Percentiles rank a stretch among this genome's conserved stretches.
Evolutionary conservation across 2,113 vertebrate genomes (phyloP).

Genomic region (Zootoca vivipara): DNA sequence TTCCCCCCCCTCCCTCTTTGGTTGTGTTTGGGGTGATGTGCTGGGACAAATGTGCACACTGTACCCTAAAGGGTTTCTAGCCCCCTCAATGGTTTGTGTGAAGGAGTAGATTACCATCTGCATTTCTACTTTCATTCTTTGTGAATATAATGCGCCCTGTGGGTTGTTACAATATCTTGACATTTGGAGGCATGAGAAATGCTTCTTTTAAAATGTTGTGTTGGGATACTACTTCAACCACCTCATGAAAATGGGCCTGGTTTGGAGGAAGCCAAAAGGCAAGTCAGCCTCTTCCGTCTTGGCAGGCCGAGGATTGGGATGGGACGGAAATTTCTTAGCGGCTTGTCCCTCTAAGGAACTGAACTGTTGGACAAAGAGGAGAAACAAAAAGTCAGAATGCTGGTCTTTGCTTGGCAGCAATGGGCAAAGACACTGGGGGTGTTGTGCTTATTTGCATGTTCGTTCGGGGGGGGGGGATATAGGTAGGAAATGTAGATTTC

Average conservation of each 20-base stretch:
- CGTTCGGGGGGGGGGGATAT: not conserved
- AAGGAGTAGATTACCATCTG: not conserved
- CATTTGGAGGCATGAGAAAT: not conserved
- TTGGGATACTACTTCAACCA: not conserved
- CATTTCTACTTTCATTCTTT: not conserved
- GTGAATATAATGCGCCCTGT: not conserved
- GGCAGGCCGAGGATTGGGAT: not conserved
- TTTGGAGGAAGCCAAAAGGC: not conserved
- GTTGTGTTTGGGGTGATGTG: no score
- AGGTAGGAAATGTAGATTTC: not conserved
- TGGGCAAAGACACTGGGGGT: not conserved
- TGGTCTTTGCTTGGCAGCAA: not conserved
- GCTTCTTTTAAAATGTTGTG: not conserved
- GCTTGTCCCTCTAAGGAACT: not conserved
- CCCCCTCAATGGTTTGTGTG: not conserved
- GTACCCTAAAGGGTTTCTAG: not conserved
- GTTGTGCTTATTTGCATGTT: not conserved
- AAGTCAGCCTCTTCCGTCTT: no score
- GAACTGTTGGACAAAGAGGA: not conserved
- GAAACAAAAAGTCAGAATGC: not conserved
- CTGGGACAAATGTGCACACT: not conserved
- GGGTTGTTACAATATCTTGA: not conserved
- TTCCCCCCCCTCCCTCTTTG: not conserved
- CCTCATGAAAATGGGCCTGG: not conserved
- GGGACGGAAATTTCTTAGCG: not conserved